Evolutionary conservation across 1,140 invertebrate species (phyloP), one percentile per base, ranked within the genome.

Genomic region (Drosophila arawakana): DNA sequence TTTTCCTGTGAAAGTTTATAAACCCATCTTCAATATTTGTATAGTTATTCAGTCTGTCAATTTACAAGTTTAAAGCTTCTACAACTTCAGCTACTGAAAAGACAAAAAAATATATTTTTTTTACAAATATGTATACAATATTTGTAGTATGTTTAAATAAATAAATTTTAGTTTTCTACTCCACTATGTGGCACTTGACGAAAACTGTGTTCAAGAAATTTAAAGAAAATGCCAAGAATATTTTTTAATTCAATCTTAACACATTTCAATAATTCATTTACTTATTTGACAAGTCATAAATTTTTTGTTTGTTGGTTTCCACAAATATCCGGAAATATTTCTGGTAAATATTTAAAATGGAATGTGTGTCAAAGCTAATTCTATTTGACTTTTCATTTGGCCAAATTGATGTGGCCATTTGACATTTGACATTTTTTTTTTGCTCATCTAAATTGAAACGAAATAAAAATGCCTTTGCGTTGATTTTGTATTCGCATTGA

Each of bases 301-400:
- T 13, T 55, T 21, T 15, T 13, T 10, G 2, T 57, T 54, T 37
- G 41, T 25, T 68, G 39, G 18, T 10, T n/a, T 59, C n/a, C 21
- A 35, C 8, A 11, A 39, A 55, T 18, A 18, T 55, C 21, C 35
- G 7, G 0, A 4, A 65, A 50, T 15, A 44, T 43, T 50, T 34
- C 7, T 55, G 9, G 21, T 13, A 39, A 61, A 55, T 52, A 49
- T 44, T 55, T 55, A 47, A 43, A 43, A 13, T 30, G 39, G 37
- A 59, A 60, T 76, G 63, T 46, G 67, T 73, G 60, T 63, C 74
- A 63, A 61, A 49, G 62, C 37, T 79, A 80, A 76, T 80, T 67
- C 60, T 61, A 43, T 77, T 81, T 70, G 71, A 57, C 49, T 78
- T 78, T 81, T 67, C 54, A 52, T 78, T 80, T 73, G 57, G 47